A percentile compares a stretch with the other conserved stretches of the same genome.
phyloP scores from a whole-genome alignment of 2,888 invertebrate genomes.

The Hermaeophaga mercurialis region DNA sequence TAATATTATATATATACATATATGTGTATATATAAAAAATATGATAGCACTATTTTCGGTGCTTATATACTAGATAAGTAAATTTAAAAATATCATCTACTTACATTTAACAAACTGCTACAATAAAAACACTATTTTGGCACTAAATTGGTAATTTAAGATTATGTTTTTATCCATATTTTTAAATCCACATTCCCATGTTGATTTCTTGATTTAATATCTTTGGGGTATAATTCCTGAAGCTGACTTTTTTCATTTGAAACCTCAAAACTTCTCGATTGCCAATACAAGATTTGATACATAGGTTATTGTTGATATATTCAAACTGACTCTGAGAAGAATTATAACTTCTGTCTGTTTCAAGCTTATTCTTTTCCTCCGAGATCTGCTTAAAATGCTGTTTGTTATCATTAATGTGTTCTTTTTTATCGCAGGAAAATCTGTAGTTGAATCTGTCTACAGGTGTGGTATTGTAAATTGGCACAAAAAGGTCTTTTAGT shows the following conservation, averaged over 20 bases:
- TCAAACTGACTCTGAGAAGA: constrained; percentile 45
- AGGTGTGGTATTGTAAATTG: constrained; percentile 41
- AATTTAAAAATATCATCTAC: too few relatives aligned
- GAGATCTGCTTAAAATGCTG: background rate
- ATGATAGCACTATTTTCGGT: too few relatives aligned
- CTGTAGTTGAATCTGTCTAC: constrained; percentile 28
- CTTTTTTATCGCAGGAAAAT: constrained; percentile 11
- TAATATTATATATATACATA: too few relatives aligned
- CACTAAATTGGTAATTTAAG: background rate
- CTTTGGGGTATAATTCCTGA: constrained; percentile 75
- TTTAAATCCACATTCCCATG: constrained; percentile 68
- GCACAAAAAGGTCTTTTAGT: constrained; percentile 30
- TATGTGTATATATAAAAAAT: too few relatives aligned
- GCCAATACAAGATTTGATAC: constrained; percentile 62
- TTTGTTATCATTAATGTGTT: too few relatives aligned
- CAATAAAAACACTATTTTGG: constrained; percentile 2
- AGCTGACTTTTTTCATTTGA: constrained; percentile 63
- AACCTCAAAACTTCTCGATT: constrained; percentile 51
- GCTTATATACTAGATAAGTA: too few relatives aligned
- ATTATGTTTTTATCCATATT: constrained; percentile 35
- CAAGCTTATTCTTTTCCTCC: background rate
- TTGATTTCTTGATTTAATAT: constrained; percentile 67
- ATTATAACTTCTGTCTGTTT: background rate
- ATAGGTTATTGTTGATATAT: constrained; percentile 62
- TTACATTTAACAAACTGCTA: background rate